Base-by-base conservation (phyloP, 2,888 invertebrate species). In the Tiphia femorata region DNA sequence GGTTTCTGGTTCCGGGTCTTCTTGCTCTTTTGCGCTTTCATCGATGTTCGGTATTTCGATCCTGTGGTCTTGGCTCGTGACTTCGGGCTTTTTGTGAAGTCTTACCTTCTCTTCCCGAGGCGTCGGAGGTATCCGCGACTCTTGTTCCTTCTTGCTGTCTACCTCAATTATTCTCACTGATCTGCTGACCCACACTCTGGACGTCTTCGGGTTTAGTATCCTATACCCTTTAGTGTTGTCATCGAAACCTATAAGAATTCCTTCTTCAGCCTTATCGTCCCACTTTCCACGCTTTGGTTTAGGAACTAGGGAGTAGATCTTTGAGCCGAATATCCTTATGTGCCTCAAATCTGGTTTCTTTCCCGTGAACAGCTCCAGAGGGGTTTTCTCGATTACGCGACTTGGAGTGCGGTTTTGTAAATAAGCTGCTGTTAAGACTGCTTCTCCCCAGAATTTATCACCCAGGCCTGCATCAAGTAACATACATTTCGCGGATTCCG, bases 361-460 rank as follows among this genome's bases (percentile, higher is more conserved):
- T 1, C 29, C 23, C 0, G 53, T 30, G 51, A 62, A 68, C 14
- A 35, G 51, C 54, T 68, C 65, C 6, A 29, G 21, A 7, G 54
- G 54, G 7, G 54, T 62, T 7, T 27, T 48, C n/a, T 49, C 25
- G 2, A 44, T 27, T n/a, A 29, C 27, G 25, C 21, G 54, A 2
- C 49, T 63, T 16, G 60, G 50, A n/a, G 49, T 54, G 0, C 51
- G 14, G 10, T 57, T 63, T 2, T 49, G 23, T 30, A 54, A 27
- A 27, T 17, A 55, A 0, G 41, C 38, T 6, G 64, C 52, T 10
- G 63, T 43, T 35, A 20, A 49, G 33, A 14, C 56, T 38, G 46
- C 48, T 52, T 80, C 76, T 5, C 66, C 72, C 77, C 78, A 81
- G 16, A 73, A 56, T 5, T 19, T 35, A 19, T 62, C 37, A 29